Evolutionary conservation across 1,140 invertebrate species (phyloP), one percentile per base, ranked within the genome.

Genomic region (Eupristina koningsbergeri): DNA sequence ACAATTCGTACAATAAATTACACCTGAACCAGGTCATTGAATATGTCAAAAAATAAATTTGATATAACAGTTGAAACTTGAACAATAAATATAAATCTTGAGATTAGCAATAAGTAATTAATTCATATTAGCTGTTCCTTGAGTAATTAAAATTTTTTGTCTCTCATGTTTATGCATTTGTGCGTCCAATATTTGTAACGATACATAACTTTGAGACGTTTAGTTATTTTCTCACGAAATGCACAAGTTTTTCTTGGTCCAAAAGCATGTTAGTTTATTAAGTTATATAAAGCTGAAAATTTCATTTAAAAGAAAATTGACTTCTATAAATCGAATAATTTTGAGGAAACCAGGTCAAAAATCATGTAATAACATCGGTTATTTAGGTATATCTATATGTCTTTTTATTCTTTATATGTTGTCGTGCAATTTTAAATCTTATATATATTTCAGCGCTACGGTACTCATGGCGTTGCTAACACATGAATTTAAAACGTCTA

Each of bases 301-400:
- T 41, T 71, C 67, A 71, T 71, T 71, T 71, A 26, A 34, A 41
- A 39, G 67, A 41, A 71, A 71, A 71, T 71, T 41, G 29, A 71
- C 9, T 71, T 34, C 1, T 7, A 39, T 41, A 34, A n/a, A 71
- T 69, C 34, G 19, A 41, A 41, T n/a, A n/a, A 41, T 7, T 19
- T n/a, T 71, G 29, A 71, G 39, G 41, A 19, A 71, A 41, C 6
- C 39, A 71, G 67, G 26, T n/a, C 26, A 71, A n/a, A 71, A 26
- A 19, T 71, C 39, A 0, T 13, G 67, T 36, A 39, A 26, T 26
- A 58, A 36, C 22, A 31, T n/a, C 1, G 7, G 41, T 41, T 41
- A 71, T 31, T 19, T 31, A 9, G 6, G 11, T 45, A 45, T n/a
- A n/a, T n/a, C n/a, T 17, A 34, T 31, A 34, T 64, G 13, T 45